Percentiles rank a stretch among this genome's conserved stretches.
Conservation (phyloP, 2,797 vertebrate genomes). For the Acrocephalus scirpaceus region DNA sequence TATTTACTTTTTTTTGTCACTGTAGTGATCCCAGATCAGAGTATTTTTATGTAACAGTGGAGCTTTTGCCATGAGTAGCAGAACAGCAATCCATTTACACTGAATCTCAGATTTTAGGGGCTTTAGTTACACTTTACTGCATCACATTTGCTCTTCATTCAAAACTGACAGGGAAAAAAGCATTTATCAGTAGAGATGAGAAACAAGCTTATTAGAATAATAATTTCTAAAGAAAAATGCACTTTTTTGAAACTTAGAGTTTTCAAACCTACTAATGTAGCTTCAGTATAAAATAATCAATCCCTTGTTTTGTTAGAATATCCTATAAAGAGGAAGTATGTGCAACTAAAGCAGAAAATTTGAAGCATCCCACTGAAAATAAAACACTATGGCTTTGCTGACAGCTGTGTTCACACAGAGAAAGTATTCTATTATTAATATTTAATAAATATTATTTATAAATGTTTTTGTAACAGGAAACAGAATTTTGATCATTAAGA, state of each 20-base stretch:
- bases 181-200: background rate
- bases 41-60: slow-evolving; percentile 17
- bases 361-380: background rate
- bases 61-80: slow-evolving; percentile 12
- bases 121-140: slow-evolving; percentile 24
- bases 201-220: slow-evolving; percentile 20
- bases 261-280: background rate
- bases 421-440: background rate
- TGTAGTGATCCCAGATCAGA: background rate
- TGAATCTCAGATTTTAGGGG: slow-evolving; percentile 1
- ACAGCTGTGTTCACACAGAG: background rate
- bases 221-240: background rate
- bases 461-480: background rate
- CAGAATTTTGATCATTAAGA: background rate
- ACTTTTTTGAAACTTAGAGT: background rate
- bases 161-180: slow-evolving; percentile 10
- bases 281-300: background rate
- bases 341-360: slow-evolving; percentile 9
- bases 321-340: background rate
- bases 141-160: slow-evolving; percentile 24
- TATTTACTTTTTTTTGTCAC: slow-evolving; percentile 39
- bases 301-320: background rate
- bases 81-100: slow-evolving; percentile 8
- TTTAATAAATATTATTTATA: background rate
- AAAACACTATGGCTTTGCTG: background rate